These are phyloP conservation scores for Prochilodus magdalenae DNA, from an alignment of 2,113 vertebrate species.

Conservation along the genomic window DNA sequence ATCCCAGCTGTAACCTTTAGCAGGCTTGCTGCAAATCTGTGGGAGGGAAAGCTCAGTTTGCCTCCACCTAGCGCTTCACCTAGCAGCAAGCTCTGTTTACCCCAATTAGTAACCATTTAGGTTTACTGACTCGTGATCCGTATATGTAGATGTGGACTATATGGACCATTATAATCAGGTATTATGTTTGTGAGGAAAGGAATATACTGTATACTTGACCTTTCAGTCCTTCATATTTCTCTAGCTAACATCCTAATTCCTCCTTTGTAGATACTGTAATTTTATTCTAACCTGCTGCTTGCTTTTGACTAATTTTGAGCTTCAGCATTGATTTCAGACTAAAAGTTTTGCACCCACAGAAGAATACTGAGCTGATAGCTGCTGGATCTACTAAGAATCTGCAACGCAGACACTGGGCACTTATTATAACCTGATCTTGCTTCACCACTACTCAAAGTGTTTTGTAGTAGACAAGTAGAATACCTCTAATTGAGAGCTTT, in stretches of 20 bases:
- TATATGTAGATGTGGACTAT: too few relatives aligned
- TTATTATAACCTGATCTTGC: neutral
- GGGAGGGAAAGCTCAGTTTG: constrained; percentile 46
- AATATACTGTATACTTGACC: neutral
- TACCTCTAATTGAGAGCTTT: neutral
- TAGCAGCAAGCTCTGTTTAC: constrained; percentile 16
- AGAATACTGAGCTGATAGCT: neutral
- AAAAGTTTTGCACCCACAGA: too few relatives aligned
- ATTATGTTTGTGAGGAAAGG: neutral
- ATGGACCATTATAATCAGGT: neutral
- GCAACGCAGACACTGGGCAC: neutral
- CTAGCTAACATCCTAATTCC: neutral
- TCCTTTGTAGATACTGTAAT: neutral
- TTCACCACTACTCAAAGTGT: too few relatives aligned
- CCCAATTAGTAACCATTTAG: neutral
- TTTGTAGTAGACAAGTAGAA: neutral
- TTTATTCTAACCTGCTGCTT: neutral
- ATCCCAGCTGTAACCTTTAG: constrained; percentile 54
- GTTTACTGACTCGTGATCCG: too few relatives aligned
- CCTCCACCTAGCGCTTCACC: constrained; percentile 14
- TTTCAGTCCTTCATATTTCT: too few relatives aligned
- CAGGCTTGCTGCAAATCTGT: constrained; percentile 55
- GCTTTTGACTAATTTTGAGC: neutral
- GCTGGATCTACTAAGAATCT: neutral
- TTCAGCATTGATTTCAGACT: neutral